A percentile compares a stretch with the other conserved stretches of the same genome.
Evolutionary conservation across 2,888 invertebrate species (phyloP).

Genomic region (Ecliptopera silaceata): DNA sequence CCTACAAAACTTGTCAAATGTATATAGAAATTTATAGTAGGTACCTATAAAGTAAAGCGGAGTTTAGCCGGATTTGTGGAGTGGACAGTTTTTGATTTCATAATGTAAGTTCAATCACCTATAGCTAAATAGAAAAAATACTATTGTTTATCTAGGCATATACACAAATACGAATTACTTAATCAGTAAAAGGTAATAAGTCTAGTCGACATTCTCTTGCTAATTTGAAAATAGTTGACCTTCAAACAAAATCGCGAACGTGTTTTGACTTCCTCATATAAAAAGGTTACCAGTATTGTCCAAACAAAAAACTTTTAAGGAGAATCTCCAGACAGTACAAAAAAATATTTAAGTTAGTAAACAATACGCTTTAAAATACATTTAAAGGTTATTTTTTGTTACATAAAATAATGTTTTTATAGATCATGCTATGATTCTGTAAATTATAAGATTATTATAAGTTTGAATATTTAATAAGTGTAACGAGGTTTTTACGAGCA

Average conservation of each 20-base stretch:
- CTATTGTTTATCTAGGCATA: too few species aligned
- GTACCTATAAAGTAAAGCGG: too few species aligned
- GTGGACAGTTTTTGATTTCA: not conserved
- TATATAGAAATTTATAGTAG: too few species aligned
- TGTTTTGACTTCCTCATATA: constrained; percentile 24
- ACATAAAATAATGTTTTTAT: not conserved
- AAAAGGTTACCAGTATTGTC: constrained; percentile 13
- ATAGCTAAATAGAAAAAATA: not conserved
- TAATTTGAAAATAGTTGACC: constrained; percentile 21
- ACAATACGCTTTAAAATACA: not conserved
- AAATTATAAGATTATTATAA: too few species aligned
- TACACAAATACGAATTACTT: too few species aligned
- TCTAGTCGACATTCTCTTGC: constrained; percentile 5
- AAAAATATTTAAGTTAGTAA: constrained; percentile 1
- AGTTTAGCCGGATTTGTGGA: too few species aligned
- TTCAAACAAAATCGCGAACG: constrained; percentile 18
- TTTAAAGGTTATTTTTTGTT: not conserved
- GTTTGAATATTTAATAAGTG: too few species aligned
- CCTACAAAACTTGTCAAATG: too few species aligned
- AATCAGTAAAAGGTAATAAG: too few species aligned
- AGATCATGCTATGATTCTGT: not conserved
- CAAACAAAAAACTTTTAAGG: constrained; percentile 5
- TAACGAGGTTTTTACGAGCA: too few species aligned
- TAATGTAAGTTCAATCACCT: not conserved
- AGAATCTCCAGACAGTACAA: constrained; percentile 9